phyloP scores from a whole-genome alignment of 2,113 vertebrate genomes.

The Halcyon malimbica region DNA sequence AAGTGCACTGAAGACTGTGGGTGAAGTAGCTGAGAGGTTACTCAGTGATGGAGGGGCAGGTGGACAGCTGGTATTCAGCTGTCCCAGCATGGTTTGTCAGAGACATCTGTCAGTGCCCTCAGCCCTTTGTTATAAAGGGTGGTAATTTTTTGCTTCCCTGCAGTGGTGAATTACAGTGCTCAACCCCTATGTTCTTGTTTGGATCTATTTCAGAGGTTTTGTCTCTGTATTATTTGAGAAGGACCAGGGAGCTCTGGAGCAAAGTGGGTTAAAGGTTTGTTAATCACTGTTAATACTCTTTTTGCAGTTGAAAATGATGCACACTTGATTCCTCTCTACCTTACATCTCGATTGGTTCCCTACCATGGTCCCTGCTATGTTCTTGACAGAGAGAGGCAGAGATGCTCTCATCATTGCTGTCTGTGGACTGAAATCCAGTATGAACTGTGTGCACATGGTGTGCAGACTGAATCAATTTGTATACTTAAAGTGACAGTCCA shows the following conservation, averaged over 20 bases:
- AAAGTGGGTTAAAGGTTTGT: neutral
- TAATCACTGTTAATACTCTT: neutral
- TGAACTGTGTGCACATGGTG: neutral
- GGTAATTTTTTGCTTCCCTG: conserved; percentile 42
- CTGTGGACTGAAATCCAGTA: neutral
- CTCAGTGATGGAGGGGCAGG: neutral
- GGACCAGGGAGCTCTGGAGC: neutral
- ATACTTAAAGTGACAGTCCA: neutral
- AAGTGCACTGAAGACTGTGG: neutral
- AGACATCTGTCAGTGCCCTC: conserved; percentile 26
- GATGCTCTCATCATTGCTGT: neutral
- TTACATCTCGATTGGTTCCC: neutral
- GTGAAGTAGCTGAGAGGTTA: neutral
- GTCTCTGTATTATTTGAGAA: neutral
- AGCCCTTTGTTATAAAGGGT: conserved; percentile 12
- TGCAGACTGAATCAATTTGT: neutral
- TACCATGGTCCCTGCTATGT: neutral
- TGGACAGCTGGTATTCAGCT: conserved; percentile 14
- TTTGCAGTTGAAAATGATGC: neutral
- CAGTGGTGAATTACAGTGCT: conserved; percentile 41
- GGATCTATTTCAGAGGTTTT: conserved; percentile 2
- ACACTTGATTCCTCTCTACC: neutral
- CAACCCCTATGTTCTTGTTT: conserved; percentile 2
- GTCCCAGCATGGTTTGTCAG: conserved; percentile 8
- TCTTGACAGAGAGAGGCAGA: neutral